phyloP scores from a whole-genome alignment of 1,140 invertebrate species.

The Hormaphis cornu region DNA sequence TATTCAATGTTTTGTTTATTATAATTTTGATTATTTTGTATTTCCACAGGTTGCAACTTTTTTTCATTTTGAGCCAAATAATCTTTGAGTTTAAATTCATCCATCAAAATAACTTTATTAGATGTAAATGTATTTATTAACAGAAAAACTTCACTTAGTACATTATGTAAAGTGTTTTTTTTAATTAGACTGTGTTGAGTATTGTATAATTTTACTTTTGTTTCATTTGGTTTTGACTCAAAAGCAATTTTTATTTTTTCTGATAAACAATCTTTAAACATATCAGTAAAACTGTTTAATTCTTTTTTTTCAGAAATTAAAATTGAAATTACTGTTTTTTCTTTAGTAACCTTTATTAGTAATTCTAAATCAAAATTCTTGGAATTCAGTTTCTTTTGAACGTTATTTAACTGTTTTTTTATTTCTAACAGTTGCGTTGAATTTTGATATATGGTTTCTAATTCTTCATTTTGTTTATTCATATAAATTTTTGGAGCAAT shows the following conservation, averaged over 20 bases:
- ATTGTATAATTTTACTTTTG: neutral
- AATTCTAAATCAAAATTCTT: neutral
- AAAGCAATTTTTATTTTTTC: neutral
- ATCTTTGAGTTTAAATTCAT: neutral
- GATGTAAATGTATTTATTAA: neutral
- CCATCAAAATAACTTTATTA: neutral
- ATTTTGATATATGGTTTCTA: neutral
- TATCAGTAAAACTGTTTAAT: neutral
- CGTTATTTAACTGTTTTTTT: neutral
- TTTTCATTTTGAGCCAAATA: neutral
- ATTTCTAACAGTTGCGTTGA: neutral
- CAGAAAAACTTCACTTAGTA: neutral
- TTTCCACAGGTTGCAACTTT: too few species aligned
- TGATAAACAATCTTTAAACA: neutral
- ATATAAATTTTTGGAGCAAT: neutral
- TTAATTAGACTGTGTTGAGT: neutral
- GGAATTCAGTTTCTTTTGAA: neutral
- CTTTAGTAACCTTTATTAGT: neutral
- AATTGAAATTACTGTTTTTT: neutral
- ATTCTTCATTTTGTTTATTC: neutral
- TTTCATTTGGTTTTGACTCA: neutral
- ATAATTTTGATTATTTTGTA: neutral
- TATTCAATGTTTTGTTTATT: neutral
- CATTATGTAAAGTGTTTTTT: too few species aligned
- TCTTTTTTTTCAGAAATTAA: conserved; percentile 3